Base-by-base conservation (phyloP, 2,888 invertebrate species). In the Hydrotaea diabolus region DNA sequence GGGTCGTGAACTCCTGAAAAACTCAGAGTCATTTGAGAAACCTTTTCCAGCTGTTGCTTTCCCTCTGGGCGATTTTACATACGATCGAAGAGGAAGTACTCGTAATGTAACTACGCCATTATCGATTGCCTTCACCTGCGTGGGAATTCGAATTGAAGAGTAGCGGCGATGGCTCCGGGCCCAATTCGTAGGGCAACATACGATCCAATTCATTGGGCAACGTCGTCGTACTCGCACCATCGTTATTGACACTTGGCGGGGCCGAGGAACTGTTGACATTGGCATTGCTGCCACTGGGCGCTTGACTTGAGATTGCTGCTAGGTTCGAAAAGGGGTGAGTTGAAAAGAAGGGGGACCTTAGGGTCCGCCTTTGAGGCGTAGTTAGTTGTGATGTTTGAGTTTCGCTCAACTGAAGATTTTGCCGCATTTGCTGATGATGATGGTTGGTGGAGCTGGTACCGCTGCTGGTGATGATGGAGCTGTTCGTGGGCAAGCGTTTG, bases 171-270 rank as follows among this genome's bases (percentile, higher is more conserved):
- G 92, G 92, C 82, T 93, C 92, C 84, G 92, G 92, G 9, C 92
- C 91, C 88, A 93, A 90, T 87, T 93, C 92, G 88, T 92, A 93
- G 0, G 93, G 92, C 82, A 93, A 86, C 64, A 92, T 90, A 26
- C 69, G 9, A 77, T 93, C 92, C 81, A 92, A 85, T 77, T 92
- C 92, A 82, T 91, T 90, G 0, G 91, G 88, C 80, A 92, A 86
- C 59, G 90, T 89, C 80, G 88, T 89, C 36, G 87, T 85, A n/a
- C 73, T 89, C 36, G 87, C 85, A n/a, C 73, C 82, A 31, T 26
- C n/a, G 36, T 62, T 31, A 17, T 81, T 78, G 43, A 17, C 21
- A 36, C 17, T 46, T 31, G 62, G 3, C 31, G 59, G 26, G 15
- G 21, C 46, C 15, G 21, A 11, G 5, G 39, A 9, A 66, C 36